A percentile compares a stretch with the other conserved stretches of the same genome.
phyloP scores from a whole-genome alignment of 2,113 vertebrate species.

The Amblyopsis rosae region DNA sequence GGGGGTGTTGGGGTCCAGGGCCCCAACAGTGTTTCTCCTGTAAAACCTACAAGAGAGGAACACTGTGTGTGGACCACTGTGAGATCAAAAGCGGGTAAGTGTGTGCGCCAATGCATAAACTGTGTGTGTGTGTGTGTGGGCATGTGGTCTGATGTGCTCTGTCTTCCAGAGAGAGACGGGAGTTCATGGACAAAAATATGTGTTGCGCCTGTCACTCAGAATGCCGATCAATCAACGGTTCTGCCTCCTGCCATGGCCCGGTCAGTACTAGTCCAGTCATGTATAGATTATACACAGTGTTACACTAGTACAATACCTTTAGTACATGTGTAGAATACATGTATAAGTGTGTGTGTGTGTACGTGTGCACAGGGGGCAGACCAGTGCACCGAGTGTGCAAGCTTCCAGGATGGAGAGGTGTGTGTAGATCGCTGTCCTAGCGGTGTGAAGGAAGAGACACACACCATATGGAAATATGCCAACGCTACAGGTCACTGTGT shows the following conservation, averaged over 20 bases:
- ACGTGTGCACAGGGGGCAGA: constrained; percentile 77
- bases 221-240: constrained; percentile 87
- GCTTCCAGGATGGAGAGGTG: constrained; percentile 81
- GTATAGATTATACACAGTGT: neutral
- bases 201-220: constrained; percentile 88
- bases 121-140: neutral
- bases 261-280: constrained; percentile 70
- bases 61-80: constrained; percentile 90
- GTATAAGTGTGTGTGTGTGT: neutral
- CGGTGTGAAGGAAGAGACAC: constrained; percentile 86
- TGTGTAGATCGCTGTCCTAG: constrained; percentile 93
- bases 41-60: constrained; percentile 81
- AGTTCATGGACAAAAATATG: constrained; percentile 77
- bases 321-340: neutral
- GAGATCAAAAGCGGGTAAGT: constrained; percentile 85
- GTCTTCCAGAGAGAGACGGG: constrained; percentile 76
- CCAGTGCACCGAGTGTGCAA: constrained; percentile 83
- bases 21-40: constrained; percentile 88
- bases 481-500: constrained; percentile 85
- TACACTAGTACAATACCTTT: neutral
- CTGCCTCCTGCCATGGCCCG: constrained; percentile 84
- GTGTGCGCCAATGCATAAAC: neutral
- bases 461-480: constrained; percentile 90
- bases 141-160: neutral
- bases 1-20: constrained; percentile 91